phyloP scores from a whole-genome alignment of 2,797 vertebrate species.

The Acanthis flammea region DNA sequence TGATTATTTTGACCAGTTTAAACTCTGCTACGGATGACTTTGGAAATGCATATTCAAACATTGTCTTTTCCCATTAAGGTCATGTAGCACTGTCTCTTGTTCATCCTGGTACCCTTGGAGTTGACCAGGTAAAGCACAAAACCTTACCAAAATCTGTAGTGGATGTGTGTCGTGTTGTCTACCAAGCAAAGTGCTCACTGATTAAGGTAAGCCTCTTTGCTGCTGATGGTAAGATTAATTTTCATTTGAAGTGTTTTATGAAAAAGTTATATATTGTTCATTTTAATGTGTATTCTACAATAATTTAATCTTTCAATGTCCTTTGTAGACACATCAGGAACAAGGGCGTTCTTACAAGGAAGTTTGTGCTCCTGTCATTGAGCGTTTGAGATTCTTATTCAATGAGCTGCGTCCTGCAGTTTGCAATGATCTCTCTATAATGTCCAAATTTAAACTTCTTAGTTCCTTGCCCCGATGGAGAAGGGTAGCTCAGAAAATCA shows the following conservation, averaged over 20 bases:
- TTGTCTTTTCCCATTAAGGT: slow-evolving; percentile 74
- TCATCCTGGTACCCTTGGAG: slow-evolving; percentile 88
- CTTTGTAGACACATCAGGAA: slow-evolving; percentile 92
- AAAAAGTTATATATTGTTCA: not conserved
- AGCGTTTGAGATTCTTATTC: slow-evolving; percentile 94
- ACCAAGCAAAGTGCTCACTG: slow-evolving; percentile 97
- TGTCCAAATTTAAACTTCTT: slow-evolving; percentile 93
- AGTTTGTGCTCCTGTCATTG: slow-evolving; percentile 96
- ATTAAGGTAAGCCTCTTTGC: slow-evolving; percentile 85
- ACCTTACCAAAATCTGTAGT: slow-evolving; percentile 94
- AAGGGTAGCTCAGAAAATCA: slow-evolving; percentile 91
- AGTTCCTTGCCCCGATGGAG: slow-evolving; percentile 95
- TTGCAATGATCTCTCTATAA: slow-evolving; percentile 93
- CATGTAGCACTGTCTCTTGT: slow-evolving; percentile 92
- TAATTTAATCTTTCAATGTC: not conserved
- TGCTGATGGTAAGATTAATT: not conserved
- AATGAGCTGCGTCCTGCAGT: slow-evolving; percentile 95
- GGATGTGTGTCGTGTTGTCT: slow-evolving; percentile 96
- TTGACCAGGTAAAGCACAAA: slow-evolving; percentile 94
- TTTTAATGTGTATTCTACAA: not conserved
- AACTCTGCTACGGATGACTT: not conserved
- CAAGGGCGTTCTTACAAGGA: slow-evolving; percentile 99
- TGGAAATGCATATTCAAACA: not conserved
- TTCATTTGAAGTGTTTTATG: not conserved
- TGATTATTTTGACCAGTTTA: not conserved